A percentile compares a stretch with the other conserved stretches of the same genome.
These are phyloP conservation scores for Drosophila hawaiiensis DNA, from an alignment of 2,888 invertebrate genomes.

Conservation along the genomic window DNA sequence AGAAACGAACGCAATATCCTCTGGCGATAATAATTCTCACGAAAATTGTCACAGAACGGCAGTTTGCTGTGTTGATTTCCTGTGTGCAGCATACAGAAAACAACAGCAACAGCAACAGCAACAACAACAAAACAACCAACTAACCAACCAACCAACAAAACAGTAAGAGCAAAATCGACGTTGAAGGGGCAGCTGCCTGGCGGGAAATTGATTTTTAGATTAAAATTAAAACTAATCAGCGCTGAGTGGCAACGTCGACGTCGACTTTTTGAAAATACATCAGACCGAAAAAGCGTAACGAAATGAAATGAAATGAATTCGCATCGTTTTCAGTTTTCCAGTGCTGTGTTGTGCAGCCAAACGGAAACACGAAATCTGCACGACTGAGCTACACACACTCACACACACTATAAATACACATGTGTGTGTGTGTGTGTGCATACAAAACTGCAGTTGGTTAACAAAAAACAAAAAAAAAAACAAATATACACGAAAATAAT, in stretches of 20 bases:
- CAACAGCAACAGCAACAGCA: constrained; percentile 32
- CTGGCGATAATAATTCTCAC: constrained; percentile 73
- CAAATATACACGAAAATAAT: constrained; percentile 29
- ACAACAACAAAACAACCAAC: constrained; percentile 20
- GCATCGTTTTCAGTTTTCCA: constrained; percentile 59
- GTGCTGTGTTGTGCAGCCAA: constrained; percentile 67
- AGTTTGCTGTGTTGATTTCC: constrained; percentile 79
- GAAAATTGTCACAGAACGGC: constrained; percentile 68
- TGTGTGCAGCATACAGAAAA: constrained; percentile 69
- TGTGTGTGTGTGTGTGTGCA: constrained; percentile 6
- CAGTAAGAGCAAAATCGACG: constrained; percentile 18
- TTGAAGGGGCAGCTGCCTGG: constrained; percentile 52
- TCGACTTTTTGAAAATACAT: constrained; percentile 70
- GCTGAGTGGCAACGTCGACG: constrained; percentile 70
- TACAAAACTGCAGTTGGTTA: constrained; percentile 50
- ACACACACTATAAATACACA: constrained; percentile 7
- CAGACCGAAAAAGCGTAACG: constrained; percentile 80
- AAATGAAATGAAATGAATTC: constrained; percentile 76
- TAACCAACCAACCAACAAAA: constrained; percentile 6
- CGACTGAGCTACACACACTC: constrained; percentile 47
- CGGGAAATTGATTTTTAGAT: constrained; percentile 83
- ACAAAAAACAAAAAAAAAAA: constrained; percentile 9
- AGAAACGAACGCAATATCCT: constrained; percentile 68
- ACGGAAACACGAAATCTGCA: constrained; percentile 72
- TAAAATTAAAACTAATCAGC: constrained; percentile 83